phyloP scores from a whole-genome alignment of 2,113 vertebrate genomes.

The Myotis yumanensis region DNA sequence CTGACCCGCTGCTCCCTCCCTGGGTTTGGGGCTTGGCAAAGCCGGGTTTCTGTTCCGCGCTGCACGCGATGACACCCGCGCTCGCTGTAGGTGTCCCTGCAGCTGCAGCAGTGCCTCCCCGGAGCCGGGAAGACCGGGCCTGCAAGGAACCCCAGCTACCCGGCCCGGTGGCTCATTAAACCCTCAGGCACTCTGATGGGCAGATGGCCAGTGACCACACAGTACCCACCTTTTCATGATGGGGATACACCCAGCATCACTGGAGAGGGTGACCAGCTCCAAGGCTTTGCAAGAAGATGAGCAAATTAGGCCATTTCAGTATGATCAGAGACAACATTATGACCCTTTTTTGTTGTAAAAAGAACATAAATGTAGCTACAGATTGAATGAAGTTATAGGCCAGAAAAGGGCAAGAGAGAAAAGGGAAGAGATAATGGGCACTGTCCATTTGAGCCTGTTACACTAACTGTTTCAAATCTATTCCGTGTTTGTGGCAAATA shows the following conservation, averaged over 20 bases:
- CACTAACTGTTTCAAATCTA: constrained; percentile 67
- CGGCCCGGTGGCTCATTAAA: not conserved
- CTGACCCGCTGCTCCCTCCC: constrained; percentile 58
- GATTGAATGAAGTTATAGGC: constrained; percentile 78
- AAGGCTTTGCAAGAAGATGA: constrained; percentile 48
- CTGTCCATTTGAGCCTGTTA: constrained; percentile 71
- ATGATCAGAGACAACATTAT: constrained; percentile 64
- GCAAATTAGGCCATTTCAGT: constrained; percentile 70
- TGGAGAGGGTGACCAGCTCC: constrained; percentile 51
- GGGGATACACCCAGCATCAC: constrained; percentile 19
- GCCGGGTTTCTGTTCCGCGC: not conserved
- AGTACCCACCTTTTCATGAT: constrained; percentile 45
- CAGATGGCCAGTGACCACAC: not conserved
- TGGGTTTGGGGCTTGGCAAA: not conserved
- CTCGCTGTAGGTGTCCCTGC: not conserved
- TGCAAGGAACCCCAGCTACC: not conserved
- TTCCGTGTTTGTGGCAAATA: constrained; percentile 59
- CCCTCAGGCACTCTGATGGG: not conserved
- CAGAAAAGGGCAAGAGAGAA: constrained; percentile 71
- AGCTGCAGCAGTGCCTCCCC: not conserved
- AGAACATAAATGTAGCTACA: constrained; percentile 73
- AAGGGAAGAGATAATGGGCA: constrained; percentile 71
- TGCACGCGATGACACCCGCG: not conserved
- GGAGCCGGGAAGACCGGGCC: fast-evolving
- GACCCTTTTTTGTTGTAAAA: constrained; percentile 75